Base-by-base conservation (phyloP, 2,113 vertebrate species). In the Platanista minor region DNA sequence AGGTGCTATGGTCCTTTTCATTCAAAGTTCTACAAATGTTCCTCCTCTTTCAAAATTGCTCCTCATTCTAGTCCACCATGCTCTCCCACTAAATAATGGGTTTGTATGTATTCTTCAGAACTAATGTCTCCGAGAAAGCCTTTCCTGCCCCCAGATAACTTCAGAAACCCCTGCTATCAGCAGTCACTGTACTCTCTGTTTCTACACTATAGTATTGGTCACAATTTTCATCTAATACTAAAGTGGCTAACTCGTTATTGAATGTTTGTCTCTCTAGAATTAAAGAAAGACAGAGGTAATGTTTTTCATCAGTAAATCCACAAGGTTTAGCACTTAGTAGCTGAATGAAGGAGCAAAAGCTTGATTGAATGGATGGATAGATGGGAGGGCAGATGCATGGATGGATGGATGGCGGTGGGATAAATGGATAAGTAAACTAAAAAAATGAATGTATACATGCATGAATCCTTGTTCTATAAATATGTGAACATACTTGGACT, bases 61-160 rank as follows among this genome's bases (percentile, higher is more conserved):
- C 15, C 6, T 13, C 8, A 6, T 46, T 46, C 41, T 8, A 27
- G 13, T 33, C 14, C 3, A 17, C 0, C 0, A 9, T 33, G 31
- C 1, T 82, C 1, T 86, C 3, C 13, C 62, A 90, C 5, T 67
- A 78, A 61, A 8, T n/a, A 29, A 59, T 95, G 67, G 27, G 13
- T n/a, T 71, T 81, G 23, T 39, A 0, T 62, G 3, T n/a, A 18
- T 85, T 0, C 36, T 91, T 86, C 66, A 52, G 41, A 86, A 49
- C 4, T 31, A 23, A 33, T 54, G 4, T 61, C 43, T 93, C 14
- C 25, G 54, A 82, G 12, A 46, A 71, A 31, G 12, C 0, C 54
- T 61, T 77, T 31, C 0, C 21, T 61, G 39, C 12, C 39, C 25
- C 9, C 18, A 66, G 14, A 61, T 23, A 4, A 61, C 33, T 36